Evolutionary conservation across 1,140 invertebrate species (phyloP), one percentile per base, ranked within the genome.

Genomic region (Neocloeon triangulifer): DNA sequence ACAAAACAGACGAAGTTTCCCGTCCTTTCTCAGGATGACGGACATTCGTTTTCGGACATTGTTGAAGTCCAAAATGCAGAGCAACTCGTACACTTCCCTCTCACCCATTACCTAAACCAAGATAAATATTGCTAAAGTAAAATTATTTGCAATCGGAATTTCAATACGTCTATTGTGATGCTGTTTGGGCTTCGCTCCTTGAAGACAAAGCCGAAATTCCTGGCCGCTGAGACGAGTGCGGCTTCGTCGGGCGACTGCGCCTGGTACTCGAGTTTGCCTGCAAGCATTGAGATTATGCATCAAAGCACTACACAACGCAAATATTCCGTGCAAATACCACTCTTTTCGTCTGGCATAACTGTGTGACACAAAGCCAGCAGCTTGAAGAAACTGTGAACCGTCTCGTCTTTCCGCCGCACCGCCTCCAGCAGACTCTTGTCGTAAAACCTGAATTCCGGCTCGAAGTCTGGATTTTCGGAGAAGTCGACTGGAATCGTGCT

Each of bases 31-130:
- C 39, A 92, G 61, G 48, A 97, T 91, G 30, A 97, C 92, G 31
- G 92, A 97, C 94, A 99, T 98, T 54, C 94, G 64, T 63, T 98
- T 98, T 36, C 94, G 64, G 40, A 94, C 79, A 60, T 98, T 98
- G 61, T 98, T 95, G 53, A 98, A 99, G 61, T 98, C 94, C 36
- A 99, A 64, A 52, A 98, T 97, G 55, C 86, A 88, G 26, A 98
- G 61, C 27, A 98, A 62, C 50, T 98, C 89, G 54, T 96, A 88
- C 6, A 80, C 70, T 64, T 94, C 80, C 45, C 63, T 66, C 45
- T 70, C 61, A 36, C 78, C 82, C 65, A 78, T 74, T 30, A 81
- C 58, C 47, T 61, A 36, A 10, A 39, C n/a, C 7, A 23, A 23
- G 8, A 8, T 23, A 23, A 23, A 23, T 23, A 23, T 8, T 8